Conservation (phyloP, 2,113 vertebrate species). For the Platysternon megacephalum region DNA sequence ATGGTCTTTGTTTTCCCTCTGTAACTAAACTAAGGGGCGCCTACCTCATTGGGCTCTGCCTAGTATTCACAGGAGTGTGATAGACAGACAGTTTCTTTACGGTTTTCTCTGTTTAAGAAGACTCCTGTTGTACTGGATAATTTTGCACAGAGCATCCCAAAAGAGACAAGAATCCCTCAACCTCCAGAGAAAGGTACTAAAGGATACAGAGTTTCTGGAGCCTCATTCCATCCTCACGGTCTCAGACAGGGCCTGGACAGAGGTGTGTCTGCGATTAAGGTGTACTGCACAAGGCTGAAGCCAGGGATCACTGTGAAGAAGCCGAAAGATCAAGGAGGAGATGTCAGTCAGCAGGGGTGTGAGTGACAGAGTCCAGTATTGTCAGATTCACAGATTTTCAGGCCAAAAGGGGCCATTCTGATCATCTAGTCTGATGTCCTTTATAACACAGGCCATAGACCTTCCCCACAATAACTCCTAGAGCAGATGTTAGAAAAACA, state of each 20-base stretch:
- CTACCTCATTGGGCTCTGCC: not conserved
- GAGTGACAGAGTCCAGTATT: too few species aligned
- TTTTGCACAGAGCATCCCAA: not conserved
- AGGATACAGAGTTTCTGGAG: not conserved
- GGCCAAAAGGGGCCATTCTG: too few species aligned
- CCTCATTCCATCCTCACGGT: not conserved
- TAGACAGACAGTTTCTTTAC: not conserved
- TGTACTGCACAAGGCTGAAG: not conserved
- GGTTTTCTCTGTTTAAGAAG: not conserved
- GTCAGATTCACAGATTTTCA: too few species aligned
- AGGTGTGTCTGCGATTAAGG: not conserved
- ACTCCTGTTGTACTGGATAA: not conserved
- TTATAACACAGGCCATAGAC: too few species aligned
- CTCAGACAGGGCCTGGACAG: not conserved
- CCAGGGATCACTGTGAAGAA: not conserved
- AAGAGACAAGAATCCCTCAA: not conserved
- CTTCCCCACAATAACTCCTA: too few species aligned
- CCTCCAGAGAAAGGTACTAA: not conserved
- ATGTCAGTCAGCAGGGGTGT: too few species aligned
- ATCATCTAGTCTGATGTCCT: too few species aligned
- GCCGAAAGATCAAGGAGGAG: not conserved
- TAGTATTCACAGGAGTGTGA: not conserved
- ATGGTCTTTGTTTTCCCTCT: not conserved
- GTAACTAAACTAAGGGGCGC: fast-evolving
- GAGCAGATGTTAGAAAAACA: too few species aligned